phyloP scores from a whole-genome alignment of 2,797 vertebrate genomes.

The Malacoraja senta region DNA sequence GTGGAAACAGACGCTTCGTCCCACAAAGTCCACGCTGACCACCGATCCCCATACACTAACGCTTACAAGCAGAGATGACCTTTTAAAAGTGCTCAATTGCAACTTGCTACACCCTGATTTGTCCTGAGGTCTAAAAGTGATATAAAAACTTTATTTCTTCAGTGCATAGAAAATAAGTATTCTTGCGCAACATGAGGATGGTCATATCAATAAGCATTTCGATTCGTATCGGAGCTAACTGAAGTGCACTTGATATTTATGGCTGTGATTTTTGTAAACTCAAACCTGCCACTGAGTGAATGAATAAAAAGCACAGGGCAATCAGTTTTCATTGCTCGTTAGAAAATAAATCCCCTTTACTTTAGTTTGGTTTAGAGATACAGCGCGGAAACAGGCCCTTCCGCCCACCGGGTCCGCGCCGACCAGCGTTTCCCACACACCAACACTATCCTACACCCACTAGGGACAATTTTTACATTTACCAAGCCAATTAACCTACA shows the following conservation, averaged over 20 bases:
- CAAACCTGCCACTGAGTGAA: neutral
- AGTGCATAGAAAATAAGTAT: neutral
- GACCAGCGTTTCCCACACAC: too few species aligned
- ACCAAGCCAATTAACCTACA: too few species aligned
- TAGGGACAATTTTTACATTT: too few species aligned
- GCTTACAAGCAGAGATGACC: neutral
- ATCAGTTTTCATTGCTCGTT: neutral
- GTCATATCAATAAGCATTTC: neutral
- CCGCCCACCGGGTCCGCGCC: too few species aligned
- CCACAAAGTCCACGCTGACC: too few species aligned
- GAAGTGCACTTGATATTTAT: neutral
- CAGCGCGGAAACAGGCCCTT: too few species aligned
- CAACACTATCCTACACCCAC: too few species aligned
- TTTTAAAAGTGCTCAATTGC: neutral
- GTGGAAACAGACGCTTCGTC: too few species aligned
- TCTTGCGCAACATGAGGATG: neutral
- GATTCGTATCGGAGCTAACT: neutral
- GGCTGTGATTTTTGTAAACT: neutral
- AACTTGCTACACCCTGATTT: too few species aligned
- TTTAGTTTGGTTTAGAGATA: too few species aligned
- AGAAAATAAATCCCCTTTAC: neutral
- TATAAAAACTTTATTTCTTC: neutral
- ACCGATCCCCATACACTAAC: too few species aligned
- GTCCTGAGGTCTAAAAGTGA: neutral
- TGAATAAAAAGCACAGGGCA: neutral